Conservation (phyloP, 2,888 invertebrate species). For the Ochropleura leucogaster region DNA sequence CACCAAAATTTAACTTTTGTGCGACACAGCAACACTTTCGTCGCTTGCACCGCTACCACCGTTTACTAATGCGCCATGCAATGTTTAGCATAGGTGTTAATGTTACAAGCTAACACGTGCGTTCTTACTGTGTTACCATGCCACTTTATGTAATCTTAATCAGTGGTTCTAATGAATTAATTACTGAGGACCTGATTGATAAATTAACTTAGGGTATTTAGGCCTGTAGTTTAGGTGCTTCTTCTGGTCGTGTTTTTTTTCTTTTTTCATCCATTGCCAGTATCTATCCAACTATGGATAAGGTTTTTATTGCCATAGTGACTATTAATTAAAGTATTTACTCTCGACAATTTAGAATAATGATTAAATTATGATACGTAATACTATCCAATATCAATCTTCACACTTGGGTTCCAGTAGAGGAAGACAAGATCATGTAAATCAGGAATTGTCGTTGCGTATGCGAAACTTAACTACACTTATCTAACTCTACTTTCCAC, state of each 20-base stretch:
- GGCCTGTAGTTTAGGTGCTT: no score
- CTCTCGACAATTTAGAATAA: not conserved
- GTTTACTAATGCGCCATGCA: constrained; percentile 59
- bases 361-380: not conserved
- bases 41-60: constrained; percentile 37
- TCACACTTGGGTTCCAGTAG: constrained; percentile 29
- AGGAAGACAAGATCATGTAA: constrained; percentile 21
- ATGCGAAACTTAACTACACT: constrained; percentile 46
- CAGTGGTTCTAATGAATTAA: constrained; percentile 21
- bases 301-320: not conserved
- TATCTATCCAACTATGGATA: not conserved
- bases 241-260: not conserved
- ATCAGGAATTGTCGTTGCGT: constrained; percentile 53
- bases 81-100: constrained; percentile 60
- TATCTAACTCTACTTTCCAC: constrained; percentile 61
- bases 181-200: constrained; percentile 23
- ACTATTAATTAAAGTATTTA: no score
- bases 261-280: not conserved
- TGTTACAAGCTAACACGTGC: constrained; percentile 57
- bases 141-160: constrained; percentile 53
- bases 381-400: constrained; percentile 12
- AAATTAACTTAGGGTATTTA: not conserved
- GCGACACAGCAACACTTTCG: not conserved
- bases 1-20: not conserved
- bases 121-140: constrained; percentile 50